Base-by-base conservation (phyloP, 2,888 invertebrate species). In the Lithophane semibrunnea region DNA sequence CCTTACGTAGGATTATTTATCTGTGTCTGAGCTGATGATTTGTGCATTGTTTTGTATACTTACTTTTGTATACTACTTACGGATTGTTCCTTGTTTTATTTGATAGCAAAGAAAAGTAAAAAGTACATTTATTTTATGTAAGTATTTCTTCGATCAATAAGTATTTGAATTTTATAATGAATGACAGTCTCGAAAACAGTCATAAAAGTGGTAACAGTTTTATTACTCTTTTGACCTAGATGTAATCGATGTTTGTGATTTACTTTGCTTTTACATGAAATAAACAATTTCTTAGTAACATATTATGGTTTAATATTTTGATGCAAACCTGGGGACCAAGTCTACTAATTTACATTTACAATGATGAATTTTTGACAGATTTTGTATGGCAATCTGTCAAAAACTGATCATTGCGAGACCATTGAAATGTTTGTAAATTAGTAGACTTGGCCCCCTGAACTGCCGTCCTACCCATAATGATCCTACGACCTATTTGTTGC, bases 191-290 rank as follows among this genome's bases (percentile, higher is more conserved):
- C 18, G 49, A 66, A 72, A 49, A 37, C 37, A 64, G 29, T 24
- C 9, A 13, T 18, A 65, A 44, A 65, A n/a, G 16, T 64, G n/a
- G 42, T n/a, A 44, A 65, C n/a, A 10, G 1, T 18, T 52, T 52
- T 70, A 65, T 29, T 29, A 70, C 29, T 16, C 0, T 29, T 16
- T 66, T 29, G 7, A 29, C 44, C 16, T 44, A n/a, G 5, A 21
- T 16, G 16, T 44, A 65, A 61, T 69, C 42, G 16, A 49, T 54
- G 29, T 76, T 75, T 37, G 65, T 65, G 29, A 52, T n/a, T 75
- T 21, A n/a, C 9, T 58, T 21, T 4, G 42, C 58, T 65, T 76
- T 75, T 75, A 76, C 65, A 29, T 44, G n/a, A 52, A 77, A 77
- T 77, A 77, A 66, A 77, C 13, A 12, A 52, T 52, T 65, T 52